Evolutionary conservation across 2,113 vertebrate species (phyloP), one percentile per base, ranked within the genome.

Genomic region (Chaetodon trifascialis): DNA sequence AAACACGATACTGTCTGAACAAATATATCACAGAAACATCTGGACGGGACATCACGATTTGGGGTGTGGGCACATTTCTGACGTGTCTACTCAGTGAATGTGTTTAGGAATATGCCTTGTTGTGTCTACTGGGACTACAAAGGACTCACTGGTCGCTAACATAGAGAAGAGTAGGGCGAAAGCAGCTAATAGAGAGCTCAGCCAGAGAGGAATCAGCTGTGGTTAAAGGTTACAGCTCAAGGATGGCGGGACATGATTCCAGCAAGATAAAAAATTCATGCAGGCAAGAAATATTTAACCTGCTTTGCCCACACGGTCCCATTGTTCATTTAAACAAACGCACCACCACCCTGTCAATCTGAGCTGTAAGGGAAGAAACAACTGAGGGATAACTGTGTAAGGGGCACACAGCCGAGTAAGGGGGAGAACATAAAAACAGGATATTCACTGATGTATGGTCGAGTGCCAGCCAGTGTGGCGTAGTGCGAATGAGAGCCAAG

Each of bases 381-480:
- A 86, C 85, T 73, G 65, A 88, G 79, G 75, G 85, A 79, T 12
- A 84, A 68, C 74, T 56, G 64, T 70, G 69, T 85, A 63, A 63
- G 85, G 74, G 76, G 62, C 67, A 75, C 84, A 85, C 86, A 76
- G 88, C 75, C 68, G 87, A 76, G 83, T 74, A 89, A 67, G 75
- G 76, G 80, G 83, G 85, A 87, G 74, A 91, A 94, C 83, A 52
- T 90, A 94, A 93, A 94, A 91, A 73, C 86, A 86, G 85, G 92
- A 96, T 96, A 96, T 94, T 96, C 95, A 96, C 95, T 93, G 94
- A 95, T 95, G 91, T 95, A 96, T 92, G 91, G 95, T 93, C 94
- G 95, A 82, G 95, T 94, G 95, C 95, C 94, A 91, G 95, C 95
- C 94, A 96, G 94, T 89, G 95, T 96, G 93, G 95, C 95, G 94